A percentile compares a stretch with the other conserved stretches of the same genome.
Conservation (phyloP, 2,797 vertebrate species). For the Microctenopoma steveboyesi region DNA sequence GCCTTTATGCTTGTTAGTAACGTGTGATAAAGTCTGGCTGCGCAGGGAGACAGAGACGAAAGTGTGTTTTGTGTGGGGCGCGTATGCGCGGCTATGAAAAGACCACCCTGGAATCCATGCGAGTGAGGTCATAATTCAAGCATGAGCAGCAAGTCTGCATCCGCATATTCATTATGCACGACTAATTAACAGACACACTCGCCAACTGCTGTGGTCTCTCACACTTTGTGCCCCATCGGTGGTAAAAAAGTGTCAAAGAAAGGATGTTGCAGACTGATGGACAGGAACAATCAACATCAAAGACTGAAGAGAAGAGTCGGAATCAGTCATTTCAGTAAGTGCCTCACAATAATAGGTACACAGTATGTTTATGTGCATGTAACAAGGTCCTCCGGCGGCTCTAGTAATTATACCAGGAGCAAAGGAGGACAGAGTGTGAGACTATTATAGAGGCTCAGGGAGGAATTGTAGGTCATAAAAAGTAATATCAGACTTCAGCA, state of each 20-base stretch:
- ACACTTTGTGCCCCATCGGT: too few relatives aligned
- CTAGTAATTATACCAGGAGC: neutral
- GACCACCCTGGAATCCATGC: conserved; percentile 73
- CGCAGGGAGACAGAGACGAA: conserved; percentile 28
- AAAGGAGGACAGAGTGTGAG: neutral
- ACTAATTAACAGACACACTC: conserved; percentile 29
- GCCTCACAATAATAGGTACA: neutral
- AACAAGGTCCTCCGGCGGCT: neutral
- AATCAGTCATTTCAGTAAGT: neutral
- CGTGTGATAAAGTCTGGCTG: conserved; percentile 63
- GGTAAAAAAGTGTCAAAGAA: too few relatives aligned
- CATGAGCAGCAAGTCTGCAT: conserved; percentile 39
- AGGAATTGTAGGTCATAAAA: neutral
- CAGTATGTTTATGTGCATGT: neutral
- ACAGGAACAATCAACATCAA: neutral
- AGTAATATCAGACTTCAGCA: neutral
- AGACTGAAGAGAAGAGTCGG: neutral
- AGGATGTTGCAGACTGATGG: neutral
- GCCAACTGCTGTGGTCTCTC: neutral
- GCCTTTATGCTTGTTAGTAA: conserved; percentile 62
- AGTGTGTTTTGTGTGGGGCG: conserved; percentile 24
- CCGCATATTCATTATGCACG: conserved; percentile 24
- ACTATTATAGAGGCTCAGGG: neutral
- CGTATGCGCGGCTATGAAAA: conserved; percentile 53
- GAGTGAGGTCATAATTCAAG: conserved; percentile 72